phyloP scores from a whole-genome alignment of 1,140 invertebrate genomes.

The Temnothorax longispinosus region DNA sequence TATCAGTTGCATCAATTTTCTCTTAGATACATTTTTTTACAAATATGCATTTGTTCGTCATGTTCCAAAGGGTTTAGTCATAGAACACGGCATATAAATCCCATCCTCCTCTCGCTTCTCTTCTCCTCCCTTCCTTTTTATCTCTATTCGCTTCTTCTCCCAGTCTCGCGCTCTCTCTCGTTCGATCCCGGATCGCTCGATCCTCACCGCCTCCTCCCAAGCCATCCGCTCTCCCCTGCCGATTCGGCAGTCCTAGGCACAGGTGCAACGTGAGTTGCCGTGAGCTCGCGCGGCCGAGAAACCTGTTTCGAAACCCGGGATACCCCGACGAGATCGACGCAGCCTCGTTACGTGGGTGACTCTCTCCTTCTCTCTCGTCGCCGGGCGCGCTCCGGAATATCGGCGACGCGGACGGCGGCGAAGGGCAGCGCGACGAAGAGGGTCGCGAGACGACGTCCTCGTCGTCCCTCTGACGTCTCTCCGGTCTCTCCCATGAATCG shows the following conservation, averaged over 20 bases:
- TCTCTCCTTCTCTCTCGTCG: slow-evolving; percentile 32
- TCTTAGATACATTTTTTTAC: background rate
- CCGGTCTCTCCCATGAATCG: slow-evolving; percentile 57
- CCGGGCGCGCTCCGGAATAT: slow-evolving; percentile 12
- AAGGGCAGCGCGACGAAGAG: slow-evolving; percentile 45
- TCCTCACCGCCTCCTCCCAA: slow-evolving; percentile 27
- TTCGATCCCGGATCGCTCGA: slow-evolving; percentile 47
- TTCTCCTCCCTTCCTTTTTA: background rate
- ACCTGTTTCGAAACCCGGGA: slow-evolving; percentile 75
- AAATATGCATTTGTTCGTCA: background rate
- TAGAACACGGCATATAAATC: slow-evolving; percentile 31
- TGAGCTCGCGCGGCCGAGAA: slow-evolving; percentile 60
- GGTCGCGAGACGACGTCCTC: slow-evolving; percentile 7
- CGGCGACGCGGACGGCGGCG: background rate
- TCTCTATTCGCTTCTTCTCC: background rate
- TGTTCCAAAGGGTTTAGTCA: background rate
- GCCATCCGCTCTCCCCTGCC: slow-evolving; percentile 27
- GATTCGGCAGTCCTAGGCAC: slow-evolving; percentile 67
- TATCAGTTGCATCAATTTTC: background rate
- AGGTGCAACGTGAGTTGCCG: slow-evolving; percentile 70
- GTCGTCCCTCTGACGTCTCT: slow-evolving; percentile 48
- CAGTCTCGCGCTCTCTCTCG: slow-evolving; percentile 30
- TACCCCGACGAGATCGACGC: slow-evolving; percentile 58
- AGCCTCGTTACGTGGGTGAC: slow-evolving; percentile 66
- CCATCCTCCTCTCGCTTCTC: slow-evolving; percentile 16